These are phyloP conservation scores for Zeus faber DNA, from an alignment of 2,113 vertebrate species.

Conservation along the genomic window DNA sequence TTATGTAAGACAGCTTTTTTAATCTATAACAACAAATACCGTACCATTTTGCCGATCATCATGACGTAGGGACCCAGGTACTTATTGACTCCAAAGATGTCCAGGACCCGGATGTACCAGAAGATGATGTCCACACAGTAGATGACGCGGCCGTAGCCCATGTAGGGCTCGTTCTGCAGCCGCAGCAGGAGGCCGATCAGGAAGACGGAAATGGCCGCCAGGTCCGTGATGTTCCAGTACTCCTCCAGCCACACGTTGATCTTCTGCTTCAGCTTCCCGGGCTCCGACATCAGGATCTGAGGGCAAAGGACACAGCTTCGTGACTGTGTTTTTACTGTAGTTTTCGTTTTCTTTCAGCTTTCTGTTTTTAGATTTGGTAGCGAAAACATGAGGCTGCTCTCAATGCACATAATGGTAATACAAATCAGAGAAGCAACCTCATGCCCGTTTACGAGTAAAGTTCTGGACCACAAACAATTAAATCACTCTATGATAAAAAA, in stretches of 20 bases:
- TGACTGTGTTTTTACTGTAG: no score
- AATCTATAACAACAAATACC: neutral
- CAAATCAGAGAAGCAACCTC: no score
- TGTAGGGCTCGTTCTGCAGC: constrained; percentile 90
- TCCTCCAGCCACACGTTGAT: constrained; percentile 97
- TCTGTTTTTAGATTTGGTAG: no score
- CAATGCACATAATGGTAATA: no score
- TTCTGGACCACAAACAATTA: no score
- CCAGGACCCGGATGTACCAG: constrained; percentile 98
- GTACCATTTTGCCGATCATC: constrained; percentile 99
- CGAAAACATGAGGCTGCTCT: no score
- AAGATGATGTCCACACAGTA: constrained; percentile 98
- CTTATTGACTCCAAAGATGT: constrained; percentile 99
- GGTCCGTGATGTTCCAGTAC: constrained; percentile 97
- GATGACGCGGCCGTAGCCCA: constrained; percentile 95
- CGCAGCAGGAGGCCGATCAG: constrained; percentile 87
- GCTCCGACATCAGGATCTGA: constrained; percentile 98
- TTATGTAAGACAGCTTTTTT: no score
- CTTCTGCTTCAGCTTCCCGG: constrained; percentile 96
- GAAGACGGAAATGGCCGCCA: constrained; percentile 90
- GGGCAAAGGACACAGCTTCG: no score
- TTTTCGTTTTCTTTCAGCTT: no score
- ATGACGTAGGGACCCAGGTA: constrained; percentile 98
- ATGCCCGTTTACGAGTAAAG: no score
- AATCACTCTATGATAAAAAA: no score